Evolutionary conservation across 2,113 vertebrate species (phyloP), one percentile per base, ranked within the genome.

Genomic region (Daphoenositta chrysoptera): DNA sequence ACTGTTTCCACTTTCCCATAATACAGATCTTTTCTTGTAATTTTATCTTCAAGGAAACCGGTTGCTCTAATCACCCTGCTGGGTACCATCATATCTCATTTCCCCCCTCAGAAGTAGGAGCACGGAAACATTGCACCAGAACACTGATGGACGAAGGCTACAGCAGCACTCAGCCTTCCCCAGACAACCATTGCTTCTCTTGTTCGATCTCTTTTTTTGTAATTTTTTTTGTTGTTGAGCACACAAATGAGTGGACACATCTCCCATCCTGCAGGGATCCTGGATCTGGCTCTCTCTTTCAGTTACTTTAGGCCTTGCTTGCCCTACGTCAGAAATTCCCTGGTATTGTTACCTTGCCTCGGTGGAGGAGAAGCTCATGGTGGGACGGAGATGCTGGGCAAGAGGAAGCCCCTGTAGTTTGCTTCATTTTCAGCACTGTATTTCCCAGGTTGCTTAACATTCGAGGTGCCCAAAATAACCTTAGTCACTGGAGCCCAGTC

Each of bases 91-190:
- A 45, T 7, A 56, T 48, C 45, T 61, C 23, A 18, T 78, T 57
- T 61, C 13, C 37, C 4, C 21, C 2, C 13, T 47, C 26, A 48
- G 66, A 75, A 75, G 15, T 4, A 53, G 13, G 9, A 85, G 6
- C 37, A 78, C 7, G 28, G 66, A 83, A 47, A 4, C 2, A 0
- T 78, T 22, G 16, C 27, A 39, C 39, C 21, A 28, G 45, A 75
- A 37, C 53, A 42, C 4, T 15, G 35, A 42, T 0, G 1, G 44
- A 50, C 0, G 0, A 47, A 24, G 7, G 15, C 30, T 78, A 33
- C 16, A 66, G n/a, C 27, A 66, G 26, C 33, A 54, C 11, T 78
- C 48, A 65, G 23, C 8, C 24, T 73, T 91, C 47, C 31, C 13
- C 40, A 89, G 51, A 22, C 0, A 1, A 45, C 10, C 6, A 40